Evolutionary conservation across 2,888 invertebrate genomes (phyloP), one percentile per base, ranked within the genome.

Genomic region (Aproaerema taeniolella): DNA sequence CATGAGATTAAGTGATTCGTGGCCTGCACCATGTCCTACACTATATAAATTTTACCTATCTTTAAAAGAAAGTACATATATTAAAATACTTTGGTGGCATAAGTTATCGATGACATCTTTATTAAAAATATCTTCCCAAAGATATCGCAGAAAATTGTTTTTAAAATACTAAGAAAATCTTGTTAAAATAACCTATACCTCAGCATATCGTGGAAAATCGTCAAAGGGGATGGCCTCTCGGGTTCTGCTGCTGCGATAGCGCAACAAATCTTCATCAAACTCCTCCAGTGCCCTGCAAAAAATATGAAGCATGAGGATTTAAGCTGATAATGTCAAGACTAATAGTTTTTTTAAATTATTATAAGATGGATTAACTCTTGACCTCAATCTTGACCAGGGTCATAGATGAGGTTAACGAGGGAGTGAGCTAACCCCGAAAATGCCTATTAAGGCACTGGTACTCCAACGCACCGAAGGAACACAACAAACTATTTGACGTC

Each of bases 141-240:
- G 20, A 20, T 6, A 4, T 20, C 4, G 5, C 20, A 4, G 20
- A 4, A 20, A 20, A 20, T 6, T 20, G 20, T 20, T 6, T 20
- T 20, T 20, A 20, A 4, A 7, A 4, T 6, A 20, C 20, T 7
- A 20, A 20, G 5, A 20, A 20, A 7, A 20, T 20, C 20, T 7
- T 20, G 20, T 4, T 20, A 20, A 6, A 4, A 20, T 6, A 20
- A 6, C 20, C 20, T 91, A 89, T 42, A 94, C 87, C 37, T 88
- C 74, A 1, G 91, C 53, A 47, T 67, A 77, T 38, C 65, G 61
- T 0, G 88, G 90, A 70, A 92, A 93, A 0, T 83, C 79, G 61
- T 91, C 90, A 1, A 91, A 91, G 64, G 60, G 57, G 6, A 54
- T 6, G 1, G 36, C 38, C 12, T 52, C 41, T 35, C 47, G 49